Conservation (phyloP, 2,888 invertebrate species). For the Pammene fasciana region DNA sequence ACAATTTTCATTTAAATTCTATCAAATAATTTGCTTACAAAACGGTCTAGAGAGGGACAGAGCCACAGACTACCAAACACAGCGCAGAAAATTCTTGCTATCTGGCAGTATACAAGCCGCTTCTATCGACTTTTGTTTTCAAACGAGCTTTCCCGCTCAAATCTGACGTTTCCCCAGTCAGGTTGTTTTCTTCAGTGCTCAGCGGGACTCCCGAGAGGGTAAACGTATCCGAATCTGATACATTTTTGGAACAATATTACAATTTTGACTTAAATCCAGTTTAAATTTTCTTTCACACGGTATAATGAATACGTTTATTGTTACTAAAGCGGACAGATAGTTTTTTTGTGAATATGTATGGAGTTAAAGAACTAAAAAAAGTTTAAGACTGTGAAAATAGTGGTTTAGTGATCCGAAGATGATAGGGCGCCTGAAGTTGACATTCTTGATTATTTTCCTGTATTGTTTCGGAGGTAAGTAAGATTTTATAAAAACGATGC, state of each 20-base stretch:
- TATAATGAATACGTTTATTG: slow-evolving; percentile 18
- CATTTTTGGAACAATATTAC: slow-evolving; percentile 31
- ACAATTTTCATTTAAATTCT: slow-evolving; percentile 62
- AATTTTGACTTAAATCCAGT: slow-evolving; percentile 31
- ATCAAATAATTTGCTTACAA: slow-evolving; percentile 57
- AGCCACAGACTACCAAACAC: slow-evolving; percentile 48
- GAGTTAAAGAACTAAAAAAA: slow-evolving; percentile 29
- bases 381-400: slow-evolving; percentile 47
- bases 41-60: slow-evolving; percentile 43
- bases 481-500: slow-evolving; percentile 18
- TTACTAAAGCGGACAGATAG: slow-evolving; percentile 35
- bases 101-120: slow-evolving; percentile 47
- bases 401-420: slow-evolving; percentile 55
- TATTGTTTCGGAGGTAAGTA: slow-evolving; percentile 71
- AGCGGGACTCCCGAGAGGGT: slow-evolving; percentile 51
- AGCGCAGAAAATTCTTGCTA: slow-evolving; percentile 44
- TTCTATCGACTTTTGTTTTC: slow-evolving; percentile 45
- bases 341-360: slow-evolving; percentile 29
- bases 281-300: slow-evolving; percentile 16
- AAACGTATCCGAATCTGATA: slow-evolving; percentile 37
- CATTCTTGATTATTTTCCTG: slow-evolving; percentile 58
- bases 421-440: slow-evolving; percentile 57
- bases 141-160: slow-evolving; percentile 47
- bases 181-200: slow-evolving; percentile 58
- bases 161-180: slow-evolving; percentile 52